These are phyloP conservation scores for Neuroscelio doddi DNA, from an alignment of 2,888 invertebrate species.

Conservation along the genomic window DNA sequence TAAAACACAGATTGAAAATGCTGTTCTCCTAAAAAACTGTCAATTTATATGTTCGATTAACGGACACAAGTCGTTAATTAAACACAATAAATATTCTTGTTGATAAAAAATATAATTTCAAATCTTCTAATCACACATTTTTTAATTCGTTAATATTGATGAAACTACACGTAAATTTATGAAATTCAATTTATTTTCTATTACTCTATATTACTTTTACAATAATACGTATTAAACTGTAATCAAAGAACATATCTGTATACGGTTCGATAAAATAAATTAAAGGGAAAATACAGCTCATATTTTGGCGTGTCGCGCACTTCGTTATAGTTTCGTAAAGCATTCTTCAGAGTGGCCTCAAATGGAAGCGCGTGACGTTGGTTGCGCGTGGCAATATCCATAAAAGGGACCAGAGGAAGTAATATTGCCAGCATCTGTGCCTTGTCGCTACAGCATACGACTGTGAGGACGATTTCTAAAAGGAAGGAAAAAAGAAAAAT, in stretches of 20 bases:
- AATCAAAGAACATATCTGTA: not conserved
- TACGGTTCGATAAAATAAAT: not conserved
- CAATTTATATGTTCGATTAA: too few relatives aligned
- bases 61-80: too few relatives aligned
- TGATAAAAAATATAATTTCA: too few relatives aligned
- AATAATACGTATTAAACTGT: too few relatives aligned
- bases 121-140: too few relatives aligned
- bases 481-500: constrained; percentile 37
- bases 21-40: too few relatives aligned
- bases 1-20: too few relatives aligned
- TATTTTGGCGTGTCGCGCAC: constrained; percentile 31
- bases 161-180: too few relatives aligned
- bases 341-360: constrained; percentile 35
- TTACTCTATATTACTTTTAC: too few relatives aligned
- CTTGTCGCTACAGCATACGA: constrained; percentile 39
- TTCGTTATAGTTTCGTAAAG: constrained; percentile 42
- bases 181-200: too few relatives aligned
- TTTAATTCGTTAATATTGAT: too few relatives aligned
- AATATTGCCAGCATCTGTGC: constrained; percentile 69
- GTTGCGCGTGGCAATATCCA: constrained; percentile 65
- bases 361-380: constrained; percentile 42
- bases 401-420: constrained; percentile 67
- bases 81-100: too few relatives aligned
- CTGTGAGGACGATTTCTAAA: constrained; percentile 41
- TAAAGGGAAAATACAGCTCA: not conserved